These are phyloP conservation scores for Orthonevra nobilis DNA, from an alignment of 2,888 invertebrate genomes.

Conservation along the genomic window DNA sequence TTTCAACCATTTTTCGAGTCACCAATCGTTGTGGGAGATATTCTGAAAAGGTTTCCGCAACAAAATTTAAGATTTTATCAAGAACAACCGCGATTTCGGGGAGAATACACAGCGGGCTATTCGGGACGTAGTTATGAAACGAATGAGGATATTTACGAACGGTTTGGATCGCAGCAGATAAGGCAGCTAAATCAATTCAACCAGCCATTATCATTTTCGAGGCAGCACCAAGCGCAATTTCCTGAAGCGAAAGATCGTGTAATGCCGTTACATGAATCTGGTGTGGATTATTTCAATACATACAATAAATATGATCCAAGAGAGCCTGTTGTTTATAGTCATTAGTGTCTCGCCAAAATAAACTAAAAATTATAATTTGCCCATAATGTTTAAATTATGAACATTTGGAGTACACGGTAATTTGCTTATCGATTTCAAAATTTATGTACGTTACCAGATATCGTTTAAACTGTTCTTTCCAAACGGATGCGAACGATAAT, in stretches of 20 bases:
- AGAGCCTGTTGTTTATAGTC: constrained; percentile 42
- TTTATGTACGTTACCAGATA: too few species aligned
- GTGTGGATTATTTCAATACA: background rate
- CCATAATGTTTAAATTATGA: too few species aligned
- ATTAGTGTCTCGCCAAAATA: too few species aligned
- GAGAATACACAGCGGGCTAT: constrained; percentile 8
- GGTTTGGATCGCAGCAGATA: constrained; percentile 7
- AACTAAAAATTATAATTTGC: too few species aligned
- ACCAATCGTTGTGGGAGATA: constrained; percentile 56
- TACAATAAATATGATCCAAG: constrained; percentile 25
- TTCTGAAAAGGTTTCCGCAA: background rate
- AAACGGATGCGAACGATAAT: too few species aligned
- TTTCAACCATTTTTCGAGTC: constrained; percentile 39
- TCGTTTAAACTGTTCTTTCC: too few species aligned
- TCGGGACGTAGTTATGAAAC: background rate
- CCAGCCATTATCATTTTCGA: background rate
- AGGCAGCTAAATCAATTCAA: constrained; percentile 1
- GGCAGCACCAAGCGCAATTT: constrained; percentile 21
- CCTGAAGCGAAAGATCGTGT: constrained; percentile 16
- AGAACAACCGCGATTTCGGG: background rate
- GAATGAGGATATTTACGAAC: constrained; percentile 18
- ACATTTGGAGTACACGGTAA: too few species aligned
- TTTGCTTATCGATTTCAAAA: too few species aligned
- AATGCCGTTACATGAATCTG: constrained; percentile 18
- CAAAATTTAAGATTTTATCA: constrained; percentile 4